These are phyloP conservation scores for Acridotheres tristis DNA, from an alignment of 2,797 vertebrate genomes.

Conservation along the genomic window DNA sequence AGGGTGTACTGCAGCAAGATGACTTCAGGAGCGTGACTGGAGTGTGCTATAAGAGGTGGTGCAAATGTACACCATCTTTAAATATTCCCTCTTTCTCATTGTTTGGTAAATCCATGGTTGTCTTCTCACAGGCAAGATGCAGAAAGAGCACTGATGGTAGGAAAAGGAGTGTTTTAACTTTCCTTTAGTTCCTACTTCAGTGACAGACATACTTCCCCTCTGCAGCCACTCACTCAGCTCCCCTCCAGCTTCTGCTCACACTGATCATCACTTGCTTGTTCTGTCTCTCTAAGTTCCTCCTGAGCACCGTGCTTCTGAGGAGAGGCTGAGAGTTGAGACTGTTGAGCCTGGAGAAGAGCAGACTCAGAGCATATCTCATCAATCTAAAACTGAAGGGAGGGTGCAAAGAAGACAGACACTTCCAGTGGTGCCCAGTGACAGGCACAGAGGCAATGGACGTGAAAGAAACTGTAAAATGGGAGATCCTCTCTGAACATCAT, in stretches of 20 bases:
- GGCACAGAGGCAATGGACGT: background rate
- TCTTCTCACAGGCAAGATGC: background rate
- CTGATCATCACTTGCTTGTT: background rate
- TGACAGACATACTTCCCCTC: background rate
- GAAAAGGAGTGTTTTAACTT: background rate
- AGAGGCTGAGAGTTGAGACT: background rate
- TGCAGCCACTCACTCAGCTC: background rate
- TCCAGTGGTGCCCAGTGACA: background rate
- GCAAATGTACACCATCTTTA: background rate
- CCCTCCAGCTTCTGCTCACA: background rate
- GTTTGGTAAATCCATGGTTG: background rate
- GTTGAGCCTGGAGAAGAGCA: background rate
- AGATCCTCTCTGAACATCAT: background rate
- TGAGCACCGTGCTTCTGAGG: background rate
- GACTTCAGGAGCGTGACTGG: background rate
- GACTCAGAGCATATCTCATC: background rate
- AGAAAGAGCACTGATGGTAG: background rate
- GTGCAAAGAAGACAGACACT: background rate
- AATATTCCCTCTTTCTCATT: background rate
- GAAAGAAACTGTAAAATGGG: background rate
- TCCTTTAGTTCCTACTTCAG: background rate
- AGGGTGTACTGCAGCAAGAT: background rate
- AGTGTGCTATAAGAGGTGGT: fast-evolving
- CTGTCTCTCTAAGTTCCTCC: background rate
- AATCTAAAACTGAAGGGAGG: background rate